Conservation (phyloP, 2,113 vertebrate species). For the Mus pahari region DNA sequence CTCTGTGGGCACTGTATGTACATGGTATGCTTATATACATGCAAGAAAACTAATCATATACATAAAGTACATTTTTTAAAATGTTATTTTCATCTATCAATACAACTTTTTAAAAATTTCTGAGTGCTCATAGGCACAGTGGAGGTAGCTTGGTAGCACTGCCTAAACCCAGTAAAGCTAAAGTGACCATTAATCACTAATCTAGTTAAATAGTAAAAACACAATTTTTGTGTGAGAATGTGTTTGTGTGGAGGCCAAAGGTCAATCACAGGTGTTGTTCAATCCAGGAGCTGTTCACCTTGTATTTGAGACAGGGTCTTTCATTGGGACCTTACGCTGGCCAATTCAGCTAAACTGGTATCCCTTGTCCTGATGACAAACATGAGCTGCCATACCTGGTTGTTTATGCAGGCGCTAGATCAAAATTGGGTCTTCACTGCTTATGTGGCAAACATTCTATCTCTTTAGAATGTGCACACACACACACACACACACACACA, state of each 20-base stretch:
- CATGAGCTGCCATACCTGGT: background rate
- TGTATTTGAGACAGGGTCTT: background rate
- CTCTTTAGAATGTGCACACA: background rate
- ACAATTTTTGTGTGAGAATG: background rate
- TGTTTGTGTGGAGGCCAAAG: background rate
- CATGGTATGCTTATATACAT: background rate
- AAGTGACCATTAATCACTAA: background rate
- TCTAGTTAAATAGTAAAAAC: background rate
- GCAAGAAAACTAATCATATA: background rate
- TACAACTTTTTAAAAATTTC: background rate
- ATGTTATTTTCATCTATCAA: background rate
- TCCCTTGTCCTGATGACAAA: background rate
- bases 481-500: background rate
- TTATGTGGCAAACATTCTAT: background rate
- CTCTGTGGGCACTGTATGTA: background rate
- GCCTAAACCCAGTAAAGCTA: background rate
- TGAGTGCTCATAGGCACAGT: background rate
- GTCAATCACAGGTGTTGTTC: background rate
- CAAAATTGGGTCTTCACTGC: background rate
- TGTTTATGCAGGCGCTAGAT: background rate
- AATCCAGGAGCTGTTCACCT: background rate
- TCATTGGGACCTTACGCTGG: background rate
- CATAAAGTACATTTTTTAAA: background rate
- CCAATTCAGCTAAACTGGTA: background rate
- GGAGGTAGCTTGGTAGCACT: background rate